A percentile compares a stretch with the other conserved stretches of the same genome.
Evolutionary conservation across 2,797 vertebrate genomes (phyloP).

Genomic region (Balearica regulorum): DNA sequence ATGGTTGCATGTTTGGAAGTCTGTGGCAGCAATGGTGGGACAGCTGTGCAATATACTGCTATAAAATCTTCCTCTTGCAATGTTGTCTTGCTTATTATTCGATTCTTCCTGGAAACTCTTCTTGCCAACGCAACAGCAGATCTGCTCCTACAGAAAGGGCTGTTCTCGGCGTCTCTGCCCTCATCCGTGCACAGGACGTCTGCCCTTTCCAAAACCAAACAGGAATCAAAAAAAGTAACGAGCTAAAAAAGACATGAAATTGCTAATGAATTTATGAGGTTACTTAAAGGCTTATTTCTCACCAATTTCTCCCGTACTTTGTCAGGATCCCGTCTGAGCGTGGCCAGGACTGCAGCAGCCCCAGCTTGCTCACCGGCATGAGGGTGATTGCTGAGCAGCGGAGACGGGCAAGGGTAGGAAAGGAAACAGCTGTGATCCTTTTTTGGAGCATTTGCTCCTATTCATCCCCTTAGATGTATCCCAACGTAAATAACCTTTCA

Average conservation of each 20-base stretch:
- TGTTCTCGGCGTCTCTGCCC: not conserved
- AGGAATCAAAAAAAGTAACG: not conserved
- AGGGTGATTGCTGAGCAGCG: not conserved
- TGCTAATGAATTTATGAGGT: not conserved
- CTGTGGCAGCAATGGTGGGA: not conserved
- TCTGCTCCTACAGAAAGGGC: not conserved
- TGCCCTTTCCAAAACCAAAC: not conserved
- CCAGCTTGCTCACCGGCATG: rapidly evolving
- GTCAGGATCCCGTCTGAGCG: not conserved
- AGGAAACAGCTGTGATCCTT: constrained; percentile 26
- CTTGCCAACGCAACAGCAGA: not conserved
- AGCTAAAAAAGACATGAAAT: not conserved
- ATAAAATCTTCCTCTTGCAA: not conserved
- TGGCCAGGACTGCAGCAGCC: not conserved
- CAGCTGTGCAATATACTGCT: not conserved
- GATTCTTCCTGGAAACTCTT: not conserved
- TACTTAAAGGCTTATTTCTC: not conserved
- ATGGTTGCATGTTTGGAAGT: not conserved
- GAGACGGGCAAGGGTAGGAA: constrained; percentile 23
- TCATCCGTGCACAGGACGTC: not conserved
- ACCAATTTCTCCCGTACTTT: not conserved
- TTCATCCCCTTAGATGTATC: constrained; percentile 33
- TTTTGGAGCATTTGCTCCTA: not conserved
- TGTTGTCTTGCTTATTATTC: not conserved
- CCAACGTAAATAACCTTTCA: constrained; percentile 17